Evolutionary conservation across 2,888 invertebrate genomes (phyloP).

Genomic region (Eremobia ochroleuca): DNA sequence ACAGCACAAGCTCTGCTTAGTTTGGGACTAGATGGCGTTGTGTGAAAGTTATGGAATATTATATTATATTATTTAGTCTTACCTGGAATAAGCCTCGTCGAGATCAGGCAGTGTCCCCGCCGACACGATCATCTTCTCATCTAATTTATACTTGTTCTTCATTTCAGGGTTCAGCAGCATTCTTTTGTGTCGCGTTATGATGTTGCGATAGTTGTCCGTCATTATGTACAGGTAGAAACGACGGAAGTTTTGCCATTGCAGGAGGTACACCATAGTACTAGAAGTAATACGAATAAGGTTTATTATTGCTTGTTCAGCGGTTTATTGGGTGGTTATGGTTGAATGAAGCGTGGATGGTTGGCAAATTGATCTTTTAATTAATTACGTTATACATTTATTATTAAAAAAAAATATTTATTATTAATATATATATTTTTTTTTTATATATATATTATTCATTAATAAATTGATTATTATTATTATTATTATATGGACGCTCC

Average conservation of each 20-base stretch:
- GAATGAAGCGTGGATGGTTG: background rate
- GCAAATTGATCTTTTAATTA: background rate
- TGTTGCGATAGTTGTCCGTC: slow-evolving; percentile 97
- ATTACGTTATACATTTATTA: too few species aligned
- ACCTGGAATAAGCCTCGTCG: slow-evolving; percentile 97
- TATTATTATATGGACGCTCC: background rate
- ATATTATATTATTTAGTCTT: too few species aligned
- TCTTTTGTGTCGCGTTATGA: slow-evolving; percentile 96
- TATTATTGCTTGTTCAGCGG: background rate
- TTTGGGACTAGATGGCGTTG: too few species aligned
- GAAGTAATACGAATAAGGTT: slow-evolving; percentile 68
- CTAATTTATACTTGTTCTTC: slow-evolving; percentile 92
- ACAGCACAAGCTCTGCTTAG: too few species aligned
- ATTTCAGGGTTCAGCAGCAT: slow-evolving; percentile 94
- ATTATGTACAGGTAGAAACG: slow-evolving; percentile 97
- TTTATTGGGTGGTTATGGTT: background rate
- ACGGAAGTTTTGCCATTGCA: slow-evolving; percentile 97
- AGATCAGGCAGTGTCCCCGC: slow-evolving; percentile 97
- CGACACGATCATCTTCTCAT: slow-evolving; percentile 95
- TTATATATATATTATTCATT: too few species aligned
- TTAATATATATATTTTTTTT: too few species aligned
- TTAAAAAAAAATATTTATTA: too few species aligned
- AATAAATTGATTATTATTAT: too few species aligned
- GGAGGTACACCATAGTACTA: slow-evolving; percentile 95
- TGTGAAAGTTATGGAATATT: too few species aligned